Base-by-base conservation (phyloP, 2,888 invertebrate genomes). In the Tineola bisselliella region DNA sequence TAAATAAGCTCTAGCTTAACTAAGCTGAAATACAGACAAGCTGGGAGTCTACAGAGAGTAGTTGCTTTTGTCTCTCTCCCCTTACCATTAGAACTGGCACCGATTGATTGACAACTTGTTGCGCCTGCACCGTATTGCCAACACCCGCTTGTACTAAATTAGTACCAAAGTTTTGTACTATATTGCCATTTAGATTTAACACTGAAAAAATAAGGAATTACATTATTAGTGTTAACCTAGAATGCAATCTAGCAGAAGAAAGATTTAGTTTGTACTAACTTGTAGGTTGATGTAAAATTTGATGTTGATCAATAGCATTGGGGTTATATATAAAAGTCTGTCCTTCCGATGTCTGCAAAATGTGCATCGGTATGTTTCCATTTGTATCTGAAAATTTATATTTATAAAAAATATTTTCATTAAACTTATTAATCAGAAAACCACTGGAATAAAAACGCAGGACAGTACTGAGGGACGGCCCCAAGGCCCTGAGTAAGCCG, bases 281-380 rank as follows among this genome's bases (percentile, higher is more conserved):
- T 59, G 89, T 68, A 1, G 87, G 86, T 65, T 84, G 87, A 63
- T 87, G 87, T 60, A 87, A 68, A 1, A 87, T 79, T 65, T 84
- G 87, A 61, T 84, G 84, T 63, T 84, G 84, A 63, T 87, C 84
- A 0, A 86, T 76, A 6, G 63, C 68, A 44, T 63, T 76, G 0
- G 95, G 94, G 74, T 97, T 97, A 76, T 96, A 96, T 61, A 96
- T 90, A 68, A 94, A 94, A 0, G 97, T 96, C 79, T 97, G 97
- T 0, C 98, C 98, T 78, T 97, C 97, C 0, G 95, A 90, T 0
- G 96, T 93, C 76, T 97, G 97, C 38, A 97, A 92, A 48, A 97
- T 87, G 77, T 97, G 97, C 71, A 97, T 91, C 12, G 97, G 90
- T 75, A 56, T 13, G 17, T 33, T 58, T n/a, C 58, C 58, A 58